Evolutionary conservation across 35 echinoderm and acorn worm genomes (phyloP).

Genomic region (Anneissia japonica): DNA sequence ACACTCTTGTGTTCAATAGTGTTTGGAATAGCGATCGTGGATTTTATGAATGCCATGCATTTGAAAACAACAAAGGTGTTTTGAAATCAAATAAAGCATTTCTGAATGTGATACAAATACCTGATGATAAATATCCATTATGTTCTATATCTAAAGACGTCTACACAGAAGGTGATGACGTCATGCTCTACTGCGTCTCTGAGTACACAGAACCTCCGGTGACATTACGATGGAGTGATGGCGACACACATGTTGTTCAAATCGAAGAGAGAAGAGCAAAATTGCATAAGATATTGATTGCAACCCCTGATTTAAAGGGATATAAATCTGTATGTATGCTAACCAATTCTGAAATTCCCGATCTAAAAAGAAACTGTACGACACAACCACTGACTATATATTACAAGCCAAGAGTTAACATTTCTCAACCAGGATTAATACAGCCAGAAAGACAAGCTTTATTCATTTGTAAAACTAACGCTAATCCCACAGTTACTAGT

Average conservation of each 20-base stretch:
- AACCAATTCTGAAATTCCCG: not conserved
- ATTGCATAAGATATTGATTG: not conserved
- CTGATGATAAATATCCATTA: not conserved
- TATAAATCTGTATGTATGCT: not conserved
- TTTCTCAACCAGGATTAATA: not conserved
- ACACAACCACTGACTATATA: not conserved
- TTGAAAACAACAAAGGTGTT: not conserved
- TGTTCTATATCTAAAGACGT: not conserved
- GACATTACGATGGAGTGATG: not conserved
- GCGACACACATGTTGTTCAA: not conserved
- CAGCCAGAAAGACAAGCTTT: not conserved
- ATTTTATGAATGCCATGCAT: not conserved
- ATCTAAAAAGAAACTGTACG: not conserved
- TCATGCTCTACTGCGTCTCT: not conserved
- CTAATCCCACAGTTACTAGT: not conserved
- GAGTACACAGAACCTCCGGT: not conserved
- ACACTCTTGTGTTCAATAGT: not conserved
- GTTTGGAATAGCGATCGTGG: not conserved
- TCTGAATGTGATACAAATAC: not conserved
- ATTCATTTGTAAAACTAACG: not conserved
- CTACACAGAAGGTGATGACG: not conserved
- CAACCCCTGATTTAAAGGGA: not conserved
- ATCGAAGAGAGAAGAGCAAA: not conserved
- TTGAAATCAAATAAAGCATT: not conserved
- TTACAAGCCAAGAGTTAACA: not conserved